Percentiles rank a stretch among this genome's conserved stretches.
Evolutionary conservation across 2,797 vertebrate genomes (phyloP).

Genomic region (Schizopygopsis pylzovi): DNA sequence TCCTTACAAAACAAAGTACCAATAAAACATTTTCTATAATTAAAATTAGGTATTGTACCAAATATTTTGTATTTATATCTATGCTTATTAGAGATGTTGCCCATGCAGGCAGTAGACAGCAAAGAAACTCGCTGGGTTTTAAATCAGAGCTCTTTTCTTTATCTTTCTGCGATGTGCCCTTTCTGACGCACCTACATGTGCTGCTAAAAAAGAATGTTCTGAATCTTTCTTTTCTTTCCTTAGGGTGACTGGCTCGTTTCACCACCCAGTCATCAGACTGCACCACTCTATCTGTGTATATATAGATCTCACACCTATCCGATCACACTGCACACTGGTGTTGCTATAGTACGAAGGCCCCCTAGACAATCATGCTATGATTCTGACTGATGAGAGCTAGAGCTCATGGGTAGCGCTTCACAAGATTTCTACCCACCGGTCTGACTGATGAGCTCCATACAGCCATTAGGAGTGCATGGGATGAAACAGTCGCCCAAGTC

Average conservation of each 20-base stretch:
- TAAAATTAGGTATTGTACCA: neutral
- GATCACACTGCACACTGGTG: constrained; percentile 3
- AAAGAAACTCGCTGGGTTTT: neutral
- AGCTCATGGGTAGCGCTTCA: constrained; percentile 21
- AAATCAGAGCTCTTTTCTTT: neutral
- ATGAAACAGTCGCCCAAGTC: constrained; percentile 89
- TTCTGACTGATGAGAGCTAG: constrained; percentile 23
- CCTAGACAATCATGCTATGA: constrained; percentile 10
- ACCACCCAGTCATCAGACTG: constrained; percentile 6
- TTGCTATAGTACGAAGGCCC: neutral
- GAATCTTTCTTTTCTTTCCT: neutral
- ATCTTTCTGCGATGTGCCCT: neutral
- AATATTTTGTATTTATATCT: neutral
- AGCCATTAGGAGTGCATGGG: constrained; percentile 93
- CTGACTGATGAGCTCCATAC: constrained; percentile 92
- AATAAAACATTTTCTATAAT: neutral
- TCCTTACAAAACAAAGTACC: neutral
- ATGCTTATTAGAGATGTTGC: neutral
- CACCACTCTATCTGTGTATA: neutral
- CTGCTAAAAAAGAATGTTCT: constrained; percentile 1
- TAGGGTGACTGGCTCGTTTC: constrained; percentile 19
- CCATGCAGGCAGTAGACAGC: neutral
- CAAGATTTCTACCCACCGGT: constrained; percentile 78
- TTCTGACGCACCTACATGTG: constrained; percentile 2
- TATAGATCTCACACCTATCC: constrained; percentile 29